Conservation (phyloP, 2,113 vertebrate genomes). For the Erinaceus europaeus region DNA sequence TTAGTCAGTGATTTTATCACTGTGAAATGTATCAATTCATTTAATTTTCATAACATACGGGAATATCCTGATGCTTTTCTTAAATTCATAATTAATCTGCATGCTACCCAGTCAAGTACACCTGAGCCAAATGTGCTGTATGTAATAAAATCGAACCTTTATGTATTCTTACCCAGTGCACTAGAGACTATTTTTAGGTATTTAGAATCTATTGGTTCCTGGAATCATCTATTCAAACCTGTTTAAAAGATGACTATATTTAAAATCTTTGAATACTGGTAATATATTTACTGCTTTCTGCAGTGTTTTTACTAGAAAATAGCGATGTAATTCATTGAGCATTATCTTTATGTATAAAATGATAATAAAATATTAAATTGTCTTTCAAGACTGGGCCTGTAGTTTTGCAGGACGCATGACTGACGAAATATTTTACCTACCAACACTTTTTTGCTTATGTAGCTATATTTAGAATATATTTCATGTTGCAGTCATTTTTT, state of each 20-base stretch:
- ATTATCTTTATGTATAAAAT: conserved; percentile 66
- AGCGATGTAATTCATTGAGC: conserved; percentile 56
- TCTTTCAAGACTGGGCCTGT: conserved; percentile 45
- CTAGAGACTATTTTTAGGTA: conserved; percentile 61
- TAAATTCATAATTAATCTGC: conserved; percentile 63
- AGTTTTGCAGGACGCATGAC: conserved; percentile 27
- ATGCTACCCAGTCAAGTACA: conserved; percentile 46
- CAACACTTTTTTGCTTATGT: background rate
- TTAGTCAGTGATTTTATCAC: conserved; percentile 45
- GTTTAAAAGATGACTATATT: conserved; percentile 55
- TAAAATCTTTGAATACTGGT: conserved; percentile 52
- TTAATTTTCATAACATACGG: conserved; percentile 48
- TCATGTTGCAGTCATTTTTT: too few species aligned
- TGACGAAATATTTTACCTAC: conserved; percentile 23
- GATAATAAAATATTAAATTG: conserved; percentile 68
- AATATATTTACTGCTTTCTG: conserved; percentile 47
- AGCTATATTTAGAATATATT: conserved; percentile 8
- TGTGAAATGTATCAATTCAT: conserved; percentile 47
- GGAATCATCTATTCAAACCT: conserved; percentile 51
- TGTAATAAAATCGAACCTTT: conserved; percentile 58
- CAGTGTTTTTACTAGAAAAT: conserved; percentile 63
- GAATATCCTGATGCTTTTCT: conserved; percentile 4
- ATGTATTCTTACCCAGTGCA: background rate
- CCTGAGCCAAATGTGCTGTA: conserved; percentile 46
- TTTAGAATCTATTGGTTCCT: conserved; percentile 38